Base-by-base conservation (phyloP, 1,140 invertebrate genomes). In the Euwallacea fornicatus region DNA sequence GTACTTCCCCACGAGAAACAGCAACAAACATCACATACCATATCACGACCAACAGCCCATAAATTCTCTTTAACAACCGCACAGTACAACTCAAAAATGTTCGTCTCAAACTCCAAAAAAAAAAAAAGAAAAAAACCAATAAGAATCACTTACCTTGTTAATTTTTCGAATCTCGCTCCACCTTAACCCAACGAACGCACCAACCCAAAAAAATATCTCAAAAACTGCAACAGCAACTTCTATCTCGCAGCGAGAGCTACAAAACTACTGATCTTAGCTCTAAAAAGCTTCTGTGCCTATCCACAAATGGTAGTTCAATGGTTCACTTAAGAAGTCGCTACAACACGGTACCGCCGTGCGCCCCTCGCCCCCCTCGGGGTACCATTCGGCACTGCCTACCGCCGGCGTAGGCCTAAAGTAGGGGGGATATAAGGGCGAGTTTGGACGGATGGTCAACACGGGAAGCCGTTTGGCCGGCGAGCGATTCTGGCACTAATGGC, bases 251-350 rank as follows among this genome's bases (percentile, higher is more conserved):
- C 59, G 69, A 70, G 59, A 70, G 60, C 54, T 55, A 54, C 46
- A 64, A 64, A 70, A 70, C 69, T 70, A 70, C 69, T 70, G 69
- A 62, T 70, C 60, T 70, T 70, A 44, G 69, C 59, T 70, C 61
- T 33, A 65, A 70, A 64, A 63, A 44, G 70, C 70, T 72, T 72
- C 70, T 72, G 70, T 72, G 63, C 70, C 63, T 67, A 72, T 66
- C 70, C 61, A 72, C 63, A 64, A 67, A 60, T 72, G 70, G 70
- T 72, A 72, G 70, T 67, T 63, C 70, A 72, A 72, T 72, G 70
- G 63, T 66, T 72, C 63, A 67, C 70, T 72, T 67, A 72, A 72
- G 70, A 66, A 72, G 70, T 72, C 70, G 63, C 56, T 64, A 66
- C 63, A 66, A 72, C 63, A 47, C 54, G 59, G 68, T 70, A 70